phyloP scores from a whole-genome alignment of 2,797 vertebrate genomes.

The Microctenopoma stevenorrisi region DNA sequence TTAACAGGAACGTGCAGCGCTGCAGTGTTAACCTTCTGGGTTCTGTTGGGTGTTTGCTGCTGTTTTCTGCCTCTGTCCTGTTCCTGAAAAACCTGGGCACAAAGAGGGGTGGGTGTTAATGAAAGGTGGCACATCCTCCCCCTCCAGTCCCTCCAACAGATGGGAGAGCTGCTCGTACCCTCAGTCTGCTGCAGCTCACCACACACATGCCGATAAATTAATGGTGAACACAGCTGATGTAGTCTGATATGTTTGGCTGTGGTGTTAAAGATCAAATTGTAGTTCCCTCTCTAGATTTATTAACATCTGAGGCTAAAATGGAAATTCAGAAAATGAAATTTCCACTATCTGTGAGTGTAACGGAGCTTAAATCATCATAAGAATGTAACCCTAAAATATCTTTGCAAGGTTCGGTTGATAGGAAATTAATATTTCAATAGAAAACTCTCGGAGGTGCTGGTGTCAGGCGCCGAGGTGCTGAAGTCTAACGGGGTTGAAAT shows the following conservation, averaged over 20 bases:
- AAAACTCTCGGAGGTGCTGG: neutral
- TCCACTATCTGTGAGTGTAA: neutral
- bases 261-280: neutral
- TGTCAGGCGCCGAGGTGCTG: slow-evolving; percentile 4
- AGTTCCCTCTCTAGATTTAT: neutral
- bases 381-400: slow-evolving; percentile 17
- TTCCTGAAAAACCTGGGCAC: slow-evolving; percentile 23
- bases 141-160: slow-evolving; percentile 15
- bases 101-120: slow-evolving; percentile 50
- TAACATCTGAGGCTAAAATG: neutral
- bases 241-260: too few relatives aligned
- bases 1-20: slow-evolving; percentile 29
- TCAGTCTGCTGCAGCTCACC: too few relatives aligned
- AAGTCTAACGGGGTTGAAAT: slow-evolving; percentile 29
- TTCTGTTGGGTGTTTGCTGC: slow-evolving; percentile 5
- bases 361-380: neutral
- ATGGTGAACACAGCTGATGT: too few relatives aligned
- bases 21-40: slow-evolving; percentile 15
- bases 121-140: slow-evolving; percentile 47
- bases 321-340: slow-evolving; percentile 10
- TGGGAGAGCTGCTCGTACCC: slow-evolving; percentile 2
- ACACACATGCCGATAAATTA: too few relatives aligned
- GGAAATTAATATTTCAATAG: slow-evolving; percentile 14
- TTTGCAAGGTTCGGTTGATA: slow-evolving; percentile 9
- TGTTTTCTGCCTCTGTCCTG: slow-evolving; percentile 1